Conservation (phyloP, 2,888 invertebrate species). For the Zootermopsis nevadensis region DNA sequence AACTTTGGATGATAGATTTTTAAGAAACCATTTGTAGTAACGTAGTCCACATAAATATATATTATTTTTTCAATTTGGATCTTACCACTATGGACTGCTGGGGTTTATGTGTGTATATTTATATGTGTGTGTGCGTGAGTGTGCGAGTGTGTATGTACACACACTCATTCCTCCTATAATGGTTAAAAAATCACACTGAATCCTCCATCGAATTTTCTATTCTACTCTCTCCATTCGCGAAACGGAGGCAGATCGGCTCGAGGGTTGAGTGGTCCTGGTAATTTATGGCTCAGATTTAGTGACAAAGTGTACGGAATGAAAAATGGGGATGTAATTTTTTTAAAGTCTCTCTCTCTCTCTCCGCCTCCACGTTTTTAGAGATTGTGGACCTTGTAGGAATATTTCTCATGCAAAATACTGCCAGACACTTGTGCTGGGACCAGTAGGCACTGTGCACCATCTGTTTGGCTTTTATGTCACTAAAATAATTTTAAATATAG, state of each 20-base stretch:
- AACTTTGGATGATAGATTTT: not conserved
- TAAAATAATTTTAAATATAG: slow-evolving; percentile 32
- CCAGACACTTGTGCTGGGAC: not conserved
- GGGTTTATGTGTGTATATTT: not conserved
- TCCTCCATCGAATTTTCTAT: not conserved
- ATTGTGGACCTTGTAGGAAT: slow-evolving; percentile 31
- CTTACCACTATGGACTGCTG: not conserved
- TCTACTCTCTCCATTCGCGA: slow-evolving; percentile 20
- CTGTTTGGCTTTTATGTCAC: not conserved
- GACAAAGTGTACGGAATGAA: slow-evolving; percentile 41
- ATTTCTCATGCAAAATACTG: slow-evolving; percentile 32
- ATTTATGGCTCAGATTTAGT: slow-evolving; percentile 42
- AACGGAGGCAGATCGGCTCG: not conserved
- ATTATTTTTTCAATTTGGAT: not conserved
- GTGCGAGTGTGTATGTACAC: not conserved
- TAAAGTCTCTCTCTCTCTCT: slow-evolving; percentile 5
- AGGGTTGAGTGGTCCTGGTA: slow-evolving; percentile 24
- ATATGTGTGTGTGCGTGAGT: no score
- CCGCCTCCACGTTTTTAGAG: slow-evolving; percentile 15
- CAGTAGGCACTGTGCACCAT: not conserved
- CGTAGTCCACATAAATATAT: not conserved
- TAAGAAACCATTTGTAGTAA: not conserved
- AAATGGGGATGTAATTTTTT: slow-evolving; percentile 44
- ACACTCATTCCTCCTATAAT: not conserved
- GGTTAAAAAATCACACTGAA: not conserved